A percentile compares a stretch with the other conserved stretches of the same genome.
phyloP scores from a whole-genome alignment of 2,888 invertebrate genomes.

The Altica lythri region DNA sequence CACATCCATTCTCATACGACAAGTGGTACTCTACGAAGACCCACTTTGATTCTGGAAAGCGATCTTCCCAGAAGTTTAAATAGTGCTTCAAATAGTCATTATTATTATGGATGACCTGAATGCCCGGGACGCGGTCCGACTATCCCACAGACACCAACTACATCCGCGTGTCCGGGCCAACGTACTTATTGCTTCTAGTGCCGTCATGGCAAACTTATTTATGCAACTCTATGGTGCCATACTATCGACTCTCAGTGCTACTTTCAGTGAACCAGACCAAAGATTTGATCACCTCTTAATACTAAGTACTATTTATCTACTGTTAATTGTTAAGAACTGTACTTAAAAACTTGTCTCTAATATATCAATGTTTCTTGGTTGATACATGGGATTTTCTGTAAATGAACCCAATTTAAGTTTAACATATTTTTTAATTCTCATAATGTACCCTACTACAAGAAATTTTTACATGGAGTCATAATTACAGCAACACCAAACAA shows the following conservation, averaged over 20 bases:
- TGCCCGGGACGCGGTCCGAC: slow-evolving; percentile 49
- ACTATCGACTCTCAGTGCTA: slow-evolving; percentile 21
- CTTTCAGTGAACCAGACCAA: slow-evolving; percentile 48
- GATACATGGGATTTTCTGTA: too few species aligned
- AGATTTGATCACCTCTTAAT: slow-evolving; percentile 43
- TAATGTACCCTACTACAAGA: too few species aligned
- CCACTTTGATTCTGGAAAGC: slow-evolving; percentile 57
- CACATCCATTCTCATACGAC: slow-evolving; percentile 52
- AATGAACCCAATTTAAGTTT: too few species aligned
- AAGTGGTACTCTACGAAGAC: slow-evolving; percentile 54
- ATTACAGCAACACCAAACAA: too few species aligned
- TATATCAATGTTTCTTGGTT: slow-evolving; percentile 1
- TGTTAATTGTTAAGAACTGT: slow-evolving; percentile 9
- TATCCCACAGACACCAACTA: slow-evolving; percentile 46
- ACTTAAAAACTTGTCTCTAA: too few species aligned
- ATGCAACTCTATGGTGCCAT: slow-evolving; percentile 5
- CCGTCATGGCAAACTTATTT: slow-evolving; percentile 28
- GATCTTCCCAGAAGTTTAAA: slow-evolving; percentile 67
- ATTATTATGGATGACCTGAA: slow-evolving; percentile 76
- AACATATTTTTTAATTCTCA: too few species aligned
- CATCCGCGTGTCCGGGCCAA: slow-evolving; percentile 54
- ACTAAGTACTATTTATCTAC: slow-evolving; percentile 5
- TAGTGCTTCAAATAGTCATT: slow-evolving; percentile 68
- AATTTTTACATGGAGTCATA: too few species aligned
- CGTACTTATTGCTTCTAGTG: slow-evolving; percentile 56